Percentiles rank a stretch among this genome's conserved stretches.
Evolutionary conservation across 2,888 invertebrate species (phyloP).

Genomic region (Pherbina coryleti): DNA sequence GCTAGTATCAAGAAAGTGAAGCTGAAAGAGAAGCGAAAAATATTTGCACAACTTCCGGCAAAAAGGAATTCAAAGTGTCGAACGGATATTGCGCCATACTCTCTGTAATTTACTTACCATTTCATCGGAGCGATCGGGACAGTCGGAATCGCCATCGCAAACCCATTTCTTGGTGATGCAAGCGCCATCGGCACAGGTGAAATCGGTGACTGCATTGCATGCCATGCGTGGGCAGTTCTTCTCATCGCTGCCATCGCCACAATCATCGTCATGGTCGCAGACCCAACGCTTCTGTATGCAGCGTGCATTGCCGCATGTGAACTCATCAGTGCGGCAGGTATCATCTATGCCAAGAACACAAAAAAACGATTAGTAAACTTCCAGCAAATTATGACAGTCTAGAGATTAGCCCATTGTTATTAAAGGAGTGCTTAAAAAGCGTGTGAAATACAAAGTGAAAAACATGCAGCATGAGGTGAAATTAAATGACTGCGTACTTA

Average conservation of each 20-base stretch:
- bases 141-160: slow-evolving; percentile 91
- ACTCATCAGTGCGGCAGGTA: slow-evolving; percentile 92
- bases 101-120: slow-evolving; percentile 69
- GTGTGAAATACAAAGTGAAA: neutral
- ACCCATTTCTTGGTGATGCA: slow-evolving; percentile 86
- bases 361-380: neutral
- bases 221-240: slow-evolving; percentile 78
- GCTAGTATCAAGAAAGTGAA: neutral
- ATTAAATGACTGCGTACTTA: neutral
- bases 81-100: too few species aligned
- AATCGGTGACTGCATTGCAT: slow-evolving; percentile 79
- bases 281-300: slow-evolving; percentile 90
- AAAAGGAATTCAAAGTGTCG: neutral
- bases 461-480: neutral
- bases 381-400: neutral
- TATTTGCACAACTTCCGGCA: neutral
- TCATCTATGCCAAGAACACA: slow-evolving; percentile 74
- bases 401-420: neutral
- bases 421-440: neutral
- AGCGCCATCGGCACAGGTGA: slow-evolving; percentile 80
- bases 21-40: neutral
- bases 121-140: slow-evolving; percentile 87
- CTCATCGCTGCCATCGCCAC: slow-evolving; percentile 88
- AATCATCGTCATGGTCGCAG: slow-evolving; percentile 89
- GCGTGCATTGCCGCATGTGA: slow-evolving; percentile 90